phyloP scores from a whole-genome alignment of 2,888 invertebrate species.

The Diaperis boleti region DNA sequence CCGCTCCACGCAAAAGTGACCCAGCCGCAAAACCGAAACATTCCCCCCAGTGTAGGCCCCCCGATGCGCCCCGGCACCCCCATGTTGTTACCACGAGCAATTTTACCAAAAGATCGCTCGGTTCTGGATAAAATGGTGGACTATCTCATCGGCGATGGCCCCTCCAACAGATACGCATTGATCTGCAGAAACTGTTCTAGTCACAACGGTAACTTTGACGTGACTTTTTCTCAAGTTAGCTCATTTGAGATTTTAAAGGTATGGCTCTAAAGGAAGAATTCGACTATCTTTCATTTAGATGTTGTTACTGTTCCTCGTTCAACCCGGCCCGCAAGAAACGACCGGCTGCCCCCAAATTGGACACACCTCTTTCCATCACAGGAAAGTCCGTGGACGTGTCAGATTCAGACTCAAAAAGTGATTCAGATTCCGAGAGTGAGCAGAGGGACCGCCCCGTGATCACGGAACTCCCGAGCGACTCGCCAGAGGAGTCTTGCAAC shows the following conservation, averaged over 20 bases:
- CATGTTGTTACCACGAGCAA: conserved; percentile 76
- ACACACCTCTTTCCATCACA: conserved; percentile 50
- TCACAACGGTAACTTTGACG: conserved; percentile 83
- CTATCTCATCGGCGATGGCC: conserved; percentile 95
- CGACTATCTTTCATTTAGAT: conserved; percentile 85
- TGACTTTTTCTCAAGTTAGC: conserved; percentile 36
- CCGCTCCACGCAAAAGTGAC: conserved; percentile 8
- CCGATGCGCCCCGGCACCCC: conserved; percentile 34
- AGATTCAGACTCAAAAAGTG: conserved; percentile 59
- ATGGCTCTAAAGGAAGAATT: conserved; percentile 80
- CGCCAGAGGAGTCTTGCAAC: neutral
- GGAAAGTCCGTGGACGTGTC: conserved; percentile 51
- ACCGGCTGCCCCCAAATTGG: conserved; percentile 79
- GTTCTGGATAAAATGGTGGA: conserved; percentile 92
- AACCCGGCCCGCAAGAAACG: conserved; percentile 92
- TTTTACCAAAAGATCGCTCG: conserved; percentile 81
- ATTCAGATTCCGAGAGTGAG: conserved; percentile 54
- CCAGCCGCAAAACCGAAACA: conserved; percentile 23
- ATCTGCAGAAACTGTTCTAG: conserved; percentile 91
- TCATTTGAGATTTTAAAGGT: conserved; percentile 65
- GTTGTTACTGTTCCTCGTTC: conserved; percentile 88
- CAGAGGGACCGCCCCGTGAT: conserved; percentile 39
- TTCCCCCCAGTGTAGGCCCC: conserved; percentile 9
- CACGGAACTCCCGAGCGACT: conserved; percentile 42
- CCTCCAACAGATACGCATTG: conserved; percentile 93